These are phyloP conservation scores for Urocitellus parryii DNA, from an alignment of 2,113 vertebrate species.

Conservation along the genomic window DNA sequence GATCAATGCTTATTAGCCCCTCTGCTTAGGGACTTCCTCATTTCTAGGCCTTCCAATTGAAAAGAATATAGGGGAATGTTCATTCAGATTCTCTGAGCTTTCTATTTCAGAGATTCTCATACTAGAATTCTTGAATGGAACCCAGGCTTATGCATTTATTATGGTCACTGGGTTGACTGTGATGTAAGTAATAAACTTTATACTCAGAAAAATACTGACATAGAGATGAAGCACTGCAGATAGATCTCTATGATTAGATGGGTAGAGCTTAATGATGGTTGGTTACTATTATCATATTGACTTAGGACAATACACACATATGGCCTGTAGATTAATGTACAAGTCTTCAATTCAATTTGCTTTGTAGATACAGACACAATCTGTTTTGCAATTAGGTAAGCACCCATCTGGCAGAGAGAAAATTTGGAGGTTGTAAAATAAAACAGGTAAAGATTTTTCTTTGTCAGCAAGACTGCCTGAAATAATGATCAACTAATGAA, in stretches of 20 bases:
- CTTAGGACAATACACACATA: constrained; percentile 73
- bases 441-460: constrained; percentile 80
- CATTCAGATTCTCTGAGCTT: background rate
- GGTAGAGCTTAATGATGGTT: constrained; percentile 46
- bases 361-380: constrained; percentile 77
- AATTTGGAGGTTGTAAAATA: constrained; percentile 73
- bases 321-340: constrained; percentile 76
- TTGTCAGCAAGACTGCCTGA: constrained; percentile 74
- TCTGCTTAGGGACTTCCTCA: background rate
- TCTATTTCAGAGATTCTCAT: background rate
- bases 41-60: background rate
- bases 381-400: constrained; percentile 80
- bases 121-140: background rate
- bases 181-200: background rate
- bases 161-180: background rate
- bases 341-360: constrained; percentile 76
- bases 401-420: constrained; percentile 78
- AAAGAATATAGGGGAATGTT: background rate
- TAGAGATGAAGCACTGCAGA: background rate
- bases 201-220: background rate
- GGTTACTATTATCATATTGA: constrained; percentile 73
- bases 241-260: background rate
- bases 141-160: background rate
- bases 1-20: background rate
- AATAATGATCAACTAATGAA: constrained; percentile 77